phyloP scores from a whole-genome alignment of 2,797 vertebrate genomes.

The Benthosema pterotum region DNA sequence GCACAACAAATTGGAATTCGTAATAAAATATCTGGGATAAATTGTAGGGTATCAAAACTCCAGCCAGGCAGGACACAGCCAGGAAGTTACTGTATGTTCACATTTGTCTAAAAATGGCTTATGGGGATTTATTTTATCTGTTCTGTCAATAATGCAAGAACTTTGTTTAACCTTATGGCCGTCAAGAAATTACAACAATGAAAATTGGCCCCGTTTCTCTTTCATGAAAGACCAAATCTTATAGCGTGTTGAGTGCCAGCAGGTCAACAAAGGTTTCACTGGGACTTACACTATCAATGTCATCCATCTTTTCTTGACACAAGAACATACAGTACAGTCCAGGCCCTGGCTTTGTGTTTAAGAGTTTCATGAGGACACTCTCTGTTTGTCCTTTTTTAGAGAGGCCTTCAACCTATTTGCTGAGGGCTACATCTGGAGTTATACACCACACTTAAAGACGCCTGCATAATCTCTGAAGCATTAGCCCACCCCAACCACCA shows the following conservation, averaged over 20 bases:
- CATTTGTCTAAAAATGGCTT: neutral
- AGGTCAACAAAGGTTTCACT: conserved; percentile 8
- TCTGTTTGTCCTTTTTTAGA: conserved; percentile 25
- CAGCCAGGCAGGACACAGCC: neutral
- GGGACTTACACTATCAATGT: conserved; percentile 3
- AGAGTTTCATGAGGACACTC: conserved; percentile 33
- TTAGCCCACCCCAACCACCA: neutral
- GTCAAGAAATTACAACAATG: neutral
- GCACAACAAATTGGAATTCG: too few relatives aligned
- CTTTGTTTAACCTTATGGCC: conserved; percentile 2
- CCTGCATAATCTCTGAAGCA: conserved; percentile 13
- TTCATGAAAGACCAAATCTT: conserved; percentile 24
- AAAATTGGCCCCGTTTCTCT: neutral
- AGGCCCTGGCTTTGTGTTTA: conserved; percentile 17
- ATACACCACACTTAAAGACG: neutral
- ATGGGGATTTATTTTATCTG: neutral
- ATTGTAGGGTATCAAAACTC: too few relatives aligned
- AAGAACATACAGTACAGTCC: conserved; percentile 6
- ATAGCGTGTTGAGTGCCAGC: neutral
- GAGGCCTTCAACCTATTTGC: conserved; percentile 21
- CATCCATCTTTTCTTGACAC: conserved; percentile 32
- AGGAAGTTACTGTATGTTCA: neutral
- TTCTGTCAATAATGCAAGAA: neutral
- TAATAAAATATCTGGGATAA: too few relatives aligned
- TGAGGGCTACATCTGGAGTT: conserved; percentile 21